These are phyloP conservation scores for Misgurnus anguillicaudatus DNA, from an alignment of 2,113 vertebrate species.

Conservation along the genomic window DNA sequence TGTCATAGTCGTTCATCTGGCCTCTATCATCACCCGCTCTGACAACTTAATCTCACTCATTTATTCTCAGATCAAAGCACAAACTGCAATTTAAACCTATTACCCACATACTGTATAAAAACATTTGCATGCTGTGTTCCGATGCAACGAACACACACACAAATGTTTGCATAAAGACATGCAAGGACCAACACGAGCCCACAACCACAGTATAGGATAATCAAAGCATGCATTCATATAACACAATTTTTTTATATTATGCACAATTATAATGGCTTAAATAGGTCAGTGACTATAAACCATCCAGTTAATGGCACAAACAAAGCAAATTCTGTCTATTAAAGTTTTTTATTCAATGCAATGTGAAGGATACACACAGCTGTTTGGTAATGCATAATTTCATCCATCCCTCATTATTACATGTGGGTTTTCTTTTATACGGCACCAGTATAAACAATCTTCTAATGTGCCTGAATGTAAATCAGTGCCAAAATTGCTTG, in stretches of 20 bases:
- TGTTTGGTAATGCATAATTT: slow-evolving; percentile 10
- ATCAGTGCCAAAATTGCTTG: slow-evolving; percentile 13
- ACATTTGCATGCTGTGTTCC: slow-evolving; percentile 24
- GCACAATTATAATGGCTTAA: not conserved
- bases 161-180: slow-evolving; percentile 22
- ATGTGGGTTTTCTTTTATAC: slow-evolving; percentile 3
- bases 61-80: slow-evolving; percentile 69
- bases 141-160: not conserved
- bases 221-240: slow-evolving; percentile 2
- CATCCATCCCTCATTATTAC: slow-evolving; percentile 6
- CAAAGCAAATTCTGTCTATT: not conserved
- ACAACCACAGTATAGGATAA: slow-evolving; percentile 29
- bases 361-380: not conserved
- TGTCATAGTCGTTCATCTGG: slow-evolving; percentile 60
- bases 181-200: slow-evolving; percentile 3
- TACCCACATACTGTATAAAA: slow-evolving; percentile 13
- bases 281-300: not conserved
- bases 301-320: not conserved
- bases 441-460: not conserved
- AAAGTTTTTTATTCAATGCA: not conserved
- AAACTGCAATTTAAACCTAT: slow-evolving; percentile 49
- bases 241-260: not conserved
- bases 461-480: slow-evolving; percentile 8
- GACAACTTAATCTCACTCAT: slow-evolving; percentile 71
- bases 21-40: slow-evolving; percentile 62